Percentiles rank a stretch among this genome's conserved stretches.
These are phyloP conservation scores for Enteromius trimaculatus DNA, from an alignment of 2,797 vertebrate species.

Conservation along the genomic window DNA sequence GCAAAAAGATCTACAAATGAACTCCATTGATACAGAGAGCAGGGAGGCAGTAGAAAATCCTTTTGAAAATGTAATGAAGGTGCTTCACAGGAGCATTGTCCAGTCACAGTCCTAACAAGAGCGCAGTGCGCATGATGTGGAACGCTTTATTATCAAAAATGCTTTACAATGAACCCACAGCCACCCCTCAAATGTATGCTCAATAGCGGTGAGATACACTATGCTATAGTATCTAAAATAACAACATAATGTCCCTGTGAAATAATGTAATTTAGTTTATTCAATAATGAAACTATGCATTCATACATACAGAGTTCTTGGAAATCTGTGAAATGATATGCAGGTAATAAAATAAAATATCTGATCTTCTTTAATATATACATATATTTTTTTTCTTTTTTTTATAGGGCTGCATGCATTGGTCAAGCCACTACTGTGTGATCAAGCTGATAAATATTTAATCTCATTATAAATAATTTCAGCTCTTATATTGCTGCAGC, in stretches of 20 bases:
- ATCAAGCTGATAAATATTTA: not conserved
- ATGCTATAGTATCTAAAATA: conserved; percentile 6
- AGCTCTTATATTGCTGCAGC: not conserved
- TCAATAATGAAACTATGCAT: not conserved
- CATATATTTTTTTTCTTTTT: not conserved
- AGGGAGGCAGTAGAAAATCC: conserved; percentile 33
- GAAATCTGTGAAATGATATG: not conserved
- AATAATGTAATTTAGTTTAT: not conserved
- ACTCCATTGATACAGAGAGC: conserved; percentile 50
- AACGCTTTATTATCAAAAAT: not conserved
- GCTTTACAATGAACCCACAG: conserved; percentile 13
- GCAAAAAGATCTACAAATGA: conserved; percentile 48
- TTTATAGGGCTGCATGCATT: not conserved
- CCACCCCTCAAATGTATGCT: not conserved
- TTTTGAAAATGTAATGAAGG: conserved; percentile 63
- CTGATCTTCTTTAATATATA: not conserved
- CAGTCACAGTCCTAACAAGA: conserved; percentile 37
- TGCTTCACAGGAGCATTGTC: conserved; percentile 43
- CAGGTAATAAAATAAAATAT: not conserved
- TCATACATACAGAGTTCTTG: not conserved
- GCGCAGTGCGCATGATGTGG: conserved; percentile 11
- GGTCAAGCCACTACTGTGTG: not conserved
- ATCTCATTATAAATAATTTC: too few relatives aligned
- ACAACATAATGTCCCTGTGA: not conserved
- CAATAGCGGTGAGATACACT: conserved; percentile 1